Evolutionary conservation across 2,113 vertebrate genomes (phyloP), one percentile per base, ranked within the genome.

Genomic region (Leptosomus discolor): DNA sequence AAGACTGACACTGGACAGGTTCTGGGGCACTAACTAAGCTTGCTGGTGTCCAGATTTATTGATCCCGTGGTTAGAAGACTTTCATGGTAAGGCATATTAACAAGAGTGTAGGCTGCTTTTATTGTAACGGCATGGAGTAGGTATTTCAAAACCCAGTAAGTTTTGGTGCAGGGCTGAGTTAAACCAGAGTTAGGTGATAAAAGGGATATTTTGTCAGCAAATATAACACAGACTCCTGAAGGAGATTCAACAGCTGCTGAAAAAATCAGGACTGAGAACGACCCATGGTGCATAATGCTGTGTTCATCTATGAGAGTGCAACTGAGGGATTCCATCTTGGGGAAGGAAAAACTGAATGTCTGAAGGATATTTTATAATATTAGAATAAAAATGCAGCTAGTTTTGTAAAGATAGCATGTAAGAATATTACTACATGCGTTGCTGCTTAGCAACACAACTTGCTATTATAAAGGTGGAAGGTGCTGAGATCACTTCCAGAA

Each of bases 51-150:
- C 46, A 68, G 39, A 37, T 67, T 67, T 68, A 43, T 34, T 34
- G 36, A 19, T 29, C 7, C 21, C 13, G 16, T 57, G 15, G 18
- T 26, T 46, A 74, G 20, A 64, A 12, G 22, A 41, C 21, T 61
- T 88, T 67, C 39, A 56, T 18, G 36, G 34, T 50, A 61, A 69
- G 36, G 67, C 16, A 15, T n/a, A 27, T 23, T 20, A 56, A n/a
- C 23, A 68, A 19, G 9, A 74, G 24, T 8, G 5, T 20, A 58
- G 45, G 21, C 21, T 65, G 32, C 15, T 43, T 76, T 23, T 43
- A 37, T n/a, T 46, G 17, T 41, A 57, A 67, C 0, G 0, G 10
- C 1, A 0, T 27, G 14, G 46, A 83, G 53, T 5, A 39, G 23
- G 12, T 53, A 63, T 61, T 73, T 87, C 68, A 2, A 51, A 51